phyloP scores from a whole-genome alignment of 2,888 invertebrate species.

The Pteria penguin region DNA sequence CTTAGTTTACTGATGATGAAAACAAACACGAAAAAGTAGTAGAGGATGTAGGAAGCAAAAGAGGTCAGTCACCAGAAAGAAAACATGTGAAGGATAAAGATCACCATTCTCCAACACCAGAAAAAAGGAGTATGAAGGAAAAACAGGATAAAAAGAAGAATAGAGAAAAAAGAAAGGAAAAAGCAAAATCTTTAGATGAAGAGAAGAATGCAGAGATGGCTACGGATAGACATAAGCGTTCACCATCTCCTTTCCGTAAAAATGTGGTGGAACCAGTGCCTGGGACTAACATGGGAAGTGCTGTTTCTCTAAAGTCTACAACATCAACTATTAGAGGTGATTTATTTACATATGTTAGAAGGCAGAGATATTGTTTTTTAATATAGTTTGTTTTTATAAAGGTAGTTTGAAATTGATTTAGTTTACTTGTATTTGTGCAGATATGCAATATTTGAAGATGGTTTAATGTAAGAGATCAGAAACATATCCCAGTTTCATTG shows the following conservation, averaged over 20 bases:
- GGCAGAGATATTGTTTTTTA: neutral
- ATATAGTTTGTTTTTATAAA: neutral
- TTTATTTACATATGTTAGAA: neutral
- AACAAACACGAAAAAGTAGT: constrained; percentile 29
- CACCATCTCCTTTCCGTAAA: constrained; percentile 50
- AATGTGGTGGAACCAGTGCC: constrained; percentile 52
- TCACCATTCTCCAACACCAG: neutral
- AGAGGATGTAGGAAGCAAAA: constrained; percentile 8
- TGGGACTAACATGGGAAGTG: constrained; percentile 54
- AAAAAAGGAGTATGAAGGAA: constrained; percentile 30
- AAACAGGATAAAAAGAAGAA: constrained; percentile 22
- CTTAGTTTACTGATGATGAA: constrained; percentile 39
- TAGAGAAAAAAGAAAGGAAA: constrained; percentile 13
- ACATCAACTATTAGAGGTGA: constrained; percentile 46
- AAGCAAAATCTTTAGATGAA: constrained; percentile 4
- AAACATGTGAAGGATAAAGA: constrained; percentile 1
- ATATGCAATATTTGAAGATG: neutral
- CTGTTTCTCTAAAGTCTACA: constrained; percentile 59
- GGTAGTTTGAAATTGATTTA: neutral
- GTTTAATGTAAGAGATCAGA: too few relatives aligned
- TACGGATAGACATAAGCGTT: constrained; percentile 23
- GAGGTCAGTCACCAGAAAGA: constrained; percentile 7
- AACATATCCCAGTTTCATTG: too few relatives aligned
- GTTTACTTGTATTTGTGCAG: neutral
- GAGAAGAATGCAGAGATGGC: constrained; percentile 11